Evolutionary conservation across 2,113 vertebrate genomes (phyloP).

Genomic region (Myotis davidii): DNA sequence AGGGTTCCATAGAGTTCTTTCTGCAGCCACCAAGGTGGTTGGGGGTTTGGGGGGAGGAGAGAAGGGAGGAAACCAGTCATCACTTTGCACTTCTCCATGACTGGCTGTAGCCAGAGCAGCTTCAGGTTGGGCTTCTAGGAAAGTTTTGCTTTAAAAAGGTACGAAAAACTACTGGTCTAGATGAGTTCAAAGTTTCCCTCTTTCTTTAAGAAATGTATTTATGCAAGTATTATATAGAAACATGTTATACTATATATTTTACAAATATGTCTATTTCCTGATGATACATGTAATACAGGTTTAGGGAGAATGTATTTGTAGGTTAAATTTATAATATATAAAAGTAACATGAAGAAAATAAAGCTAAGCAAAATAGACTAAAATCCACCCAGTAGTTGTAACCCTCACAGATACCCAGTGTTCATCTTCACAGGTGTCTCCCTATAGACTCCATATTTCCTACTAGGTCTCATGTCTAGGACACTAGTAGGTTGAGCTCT

Average conservation of each 20-base stretch:
- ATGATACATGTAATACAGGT: neutral
- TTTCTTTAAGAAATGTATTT: neutral
- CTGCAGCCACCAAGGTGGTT: neutral
- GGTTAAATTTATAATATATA: slow-evolving; percentile 26
- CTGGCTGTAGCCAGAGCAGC: neutral
- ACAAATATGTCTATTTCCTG: neutral
- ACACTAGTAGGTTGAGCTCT: neutral
- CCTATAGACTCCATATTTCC: neutral
- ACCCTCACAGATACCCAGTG: neutral
- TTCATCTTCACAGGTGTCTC: neutral
- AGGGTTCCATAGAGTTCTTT: neutral
- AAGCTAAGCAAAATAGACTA: neutral
- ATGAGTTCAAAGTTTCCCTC: neutral
- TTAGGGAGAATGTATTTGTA: neutral
- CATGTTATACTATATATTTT: neutral
- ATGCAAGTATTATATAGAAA: neutral
- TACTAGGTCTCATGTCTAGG: neutral
- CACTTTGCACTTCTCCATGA: neutral
- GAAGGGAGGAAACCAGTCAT: too few relatives aligned
- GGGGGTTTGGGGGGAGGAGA: neutral
- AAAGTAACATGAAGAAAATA: neutral
- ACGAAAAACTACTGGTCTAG: neutral
- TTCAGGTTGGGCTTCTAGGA: neutral
- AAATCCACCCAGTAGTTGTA: neutral
- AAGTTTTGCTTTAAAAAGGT: neutral